These are phyloP conservation scores for Oreochromis grahami DNA, from an alignment of 2,797 vertebrate species.

Conservation along the genomic window DNA sequence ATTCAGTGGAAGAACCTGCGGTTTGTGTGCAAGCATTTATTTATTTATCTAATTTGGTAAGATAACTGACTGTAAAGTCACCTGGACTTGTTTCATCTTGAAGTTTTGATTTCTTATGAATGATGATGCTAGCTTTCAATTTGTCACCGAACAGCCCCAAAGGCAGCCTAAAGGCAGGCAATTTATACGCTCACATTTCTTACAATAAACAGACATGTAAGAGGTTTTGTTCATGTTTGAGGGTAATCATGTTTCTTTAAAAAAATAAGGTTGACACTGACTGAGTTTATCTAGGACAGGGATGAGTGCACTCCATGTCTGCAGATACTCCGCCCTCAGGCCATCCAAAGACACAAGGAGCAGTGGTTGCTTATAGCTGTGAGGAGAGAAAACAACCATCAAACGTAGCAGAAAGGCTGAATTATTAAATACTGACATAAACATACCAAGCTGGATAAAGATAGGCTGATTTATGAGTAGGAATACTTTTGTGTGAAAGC, in stretches of 20 bases:
- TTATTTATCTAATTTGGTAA: neutral
- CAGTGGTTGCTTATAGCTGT: slow-evolving; percentile 67
- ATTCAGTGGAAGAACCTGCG: neutral
- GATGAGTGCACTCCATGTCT: slow-evolving; percentile 55
- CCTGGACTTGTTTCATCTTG: neutral
- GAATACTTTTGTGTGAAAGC: neutral
- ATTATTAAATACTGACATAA: neutral
- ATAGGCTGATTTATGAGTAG: neutral
- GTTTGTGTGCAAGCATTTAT: neutral
- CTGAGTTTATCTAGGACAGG: slow-evolving; percentile 73
- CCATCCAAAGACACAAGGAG: slow-evolving; percentile 78
- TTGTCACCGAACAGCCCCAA: rapidly evolving
- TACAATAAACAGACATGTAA: neutral
- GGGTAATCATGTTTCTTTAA: neutral
- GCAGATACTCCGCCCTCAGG: slow-evolving; percentile 74
- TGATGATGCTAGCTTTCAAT: neutral
- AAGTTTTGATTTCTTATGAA: neutral
- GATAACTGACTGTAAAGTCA: neutral
- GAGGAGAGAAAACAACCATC: neutral
- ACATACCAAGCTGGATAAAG: neutral
- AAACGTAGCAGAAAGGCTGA: neutral
- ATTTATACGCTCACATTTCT: neutral
- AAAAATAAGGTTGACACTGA: neutral
- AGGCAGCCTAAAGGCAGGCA: neutral
- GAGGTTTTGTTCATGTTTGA: neutral